Conservation (phyloP, 2,797 vertebrate species). For the Xiphophorus birchmanni region DNA sequence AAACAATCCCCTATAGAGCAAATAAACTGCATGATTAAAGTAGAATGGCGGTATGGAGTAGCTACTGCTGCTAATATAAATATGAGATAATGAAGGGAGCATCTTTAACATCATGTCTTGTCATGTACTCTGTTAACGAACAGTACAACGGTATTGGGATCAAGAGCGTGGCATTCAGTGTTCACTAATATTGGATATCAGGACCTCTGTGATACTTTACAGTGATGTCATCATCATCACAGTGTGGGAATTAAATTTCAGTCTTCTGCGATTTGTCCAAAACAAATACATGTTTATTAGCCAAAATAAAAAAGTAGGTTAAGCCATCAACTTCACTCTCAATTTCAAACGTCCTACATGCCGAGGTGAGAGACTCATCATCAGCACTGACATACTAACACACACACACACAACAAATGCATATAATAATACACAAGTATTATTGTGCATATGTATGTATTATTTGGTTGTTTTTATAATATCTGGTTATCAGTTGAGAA, state of each 20-base stretch:
- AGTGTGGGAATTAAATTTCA: background rate
- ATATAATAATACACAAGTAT: too few relatives aligned
- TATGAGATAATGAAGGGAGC: background rate
- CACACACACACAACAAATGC: too few relatives aligned
- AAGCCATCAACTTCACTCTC: background rate
- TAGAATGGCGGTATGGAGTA: background rate
- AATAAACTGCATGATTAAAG: background rate
- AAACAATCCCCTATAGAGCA: background rate
- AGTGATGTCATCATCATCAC: background rate
- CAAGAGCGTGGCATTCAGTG: background rate
- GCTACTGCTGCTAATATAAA: background rate
- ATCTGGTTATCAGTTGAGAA: background rate
- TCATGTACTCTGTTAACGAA: background rate
- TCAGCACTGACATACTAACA: background rate
- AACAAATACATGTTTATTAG: background rate
- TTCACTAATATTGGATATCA: background rate
- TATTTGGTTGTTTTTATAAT: background rate
- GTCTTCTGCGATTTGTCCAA: background rate
- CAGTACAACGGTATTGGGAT: background rate
- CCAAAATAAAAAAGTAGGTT: background rate
- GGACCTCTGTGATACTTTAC: background rate
- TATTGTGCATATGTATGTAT: background rate
- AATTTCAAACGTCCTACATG: background rate
- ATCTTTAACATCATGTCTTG: background rate
- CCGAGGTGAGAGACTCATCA: background rate